phyloP scores from a whole-genome alignment of 2,797 vertebrate genomes.

The Megaceryle alcyon region DNA sequence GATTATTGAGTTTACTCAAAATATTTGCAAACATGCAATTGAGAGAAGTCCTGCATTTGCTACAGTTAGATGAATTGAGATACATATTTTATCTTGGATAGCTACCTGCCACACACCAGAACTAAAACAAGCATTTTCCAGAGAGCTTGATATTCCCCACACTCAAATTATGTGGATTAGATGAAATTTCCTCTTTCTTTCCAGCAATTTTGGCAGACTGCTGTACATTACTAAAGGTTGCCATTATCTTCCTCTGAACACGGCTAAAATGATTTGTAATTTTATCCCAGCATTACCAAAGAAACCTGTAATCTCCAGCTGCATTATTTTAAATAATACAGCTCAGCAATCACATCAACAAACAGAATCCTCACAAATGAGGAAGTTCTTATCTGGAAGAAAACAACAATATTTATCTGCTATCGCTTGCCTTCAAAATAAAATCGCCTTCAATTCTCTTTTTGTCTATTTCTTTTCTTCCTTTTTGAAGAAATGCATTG shows the following conservation, averaged over 20 bases:
- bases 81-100: slow-evolving; percentile 30
- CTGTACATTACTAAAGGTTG: slow-evolving; percentile 34
- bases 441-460: background rate
- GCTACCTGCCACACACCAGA: background rate
- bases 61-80: background rate
- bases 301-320: slow-evolving; percentile 35
- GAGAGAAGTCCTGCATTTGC: slow-evolving; percentile 12
- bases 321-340: slow-evolving; percentile 55
- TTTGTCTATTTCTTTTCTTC: background rate
- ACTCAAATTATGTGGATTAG: slow-evolving; percentile 35
- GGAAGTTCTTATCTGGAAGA: slow-evolving; percentile 3
- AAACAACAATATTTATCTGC: slow-evolving; percentile 22
- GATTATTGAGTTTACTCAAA: slow-evolving; percentile 32
- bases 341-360: slow-evolving; percentile 27
- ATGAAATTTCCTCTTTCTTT: slow-evolving; percentile 58
- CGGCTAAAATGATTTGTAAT: slow-evolving; percentile 38
- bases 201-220: slow-evolving; percentile 46
- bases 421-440: slow-evolving; percentile 33
- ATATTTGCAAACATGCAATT: background rate
- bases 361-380: slow-evolving; percentile 27
- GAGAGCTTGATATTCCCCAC: background rate
- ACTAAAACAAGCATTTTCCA: slow-evolving; percentile 45
- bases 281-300: slow-evolving; percentile 56
- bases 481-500: background rate
- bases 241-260: slow-evolving; percentile 55